These are phyloP conservation scores for Acronicta leporina DNA, from an alignment of 2,888 invertebrate species.

Conservation along the genomic window DNA sequence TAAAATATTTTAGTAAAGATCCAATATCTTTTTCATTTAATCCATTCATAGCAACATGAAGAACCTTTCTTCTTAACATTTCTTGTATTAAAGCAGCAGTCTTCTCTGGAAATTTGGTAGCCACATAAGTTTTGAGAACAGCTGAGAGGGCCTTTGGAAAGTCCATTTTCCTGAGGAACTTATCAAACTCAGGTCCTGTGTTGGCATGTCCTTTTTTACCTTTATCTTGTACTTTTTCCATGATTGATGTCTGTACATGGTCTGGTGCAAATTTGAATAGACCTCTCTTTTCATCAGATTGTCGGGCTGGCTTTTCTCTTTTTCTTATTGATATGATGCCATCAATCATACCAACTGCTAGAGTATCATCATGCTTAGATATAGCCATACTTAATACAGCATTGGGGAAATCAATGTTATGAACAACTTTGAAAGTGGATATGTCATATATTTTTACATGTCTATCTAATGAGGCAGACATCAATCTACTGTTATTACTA, in stretches of 20 bases:
- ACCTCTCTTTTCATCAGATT: slow-evolving; percentile 72
- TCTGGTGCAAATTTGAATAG: slow-evolving; percentile 88
- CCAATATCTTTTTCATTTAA: slow-evolving; percentile 91
- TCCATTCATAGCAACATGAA: slow-evolving; percentile 93
- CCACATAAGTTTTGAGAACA: slow-evolving; percentile 90
- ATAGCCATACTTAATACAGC: slow-evolving; percentile 96
- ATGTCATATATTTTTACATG: slow-evolving; percentile 98
- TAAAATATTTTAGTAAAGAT: slow-evolving; percentile 93
- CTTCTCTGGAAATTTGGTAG: slow-evolving; percentile 92
- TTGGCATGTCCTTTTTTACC: slow-evolving; percentile 65
- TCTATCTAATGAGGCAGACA: slow-evolving; percentile 97
- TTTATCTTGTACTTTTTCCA: slow-evolving; percentile 88
- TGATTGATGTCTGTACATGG: slow-evolving; percentile 69
- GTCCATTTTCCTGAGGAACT: slow-evolving; percentile 93
- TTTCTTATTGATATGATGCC: slow-evolving; percentile 96
- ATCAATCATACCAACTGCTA: slow-evolving; percentile 97
- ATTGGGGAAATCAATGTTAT: slow-evolving; percentile 97
- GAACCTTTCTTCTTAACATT: slow-evolving; percentile 94
- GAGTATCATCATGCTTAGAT: slow-evolving; percentile 93
- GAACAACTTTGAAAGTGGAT: slow-evolving; percentile 95
- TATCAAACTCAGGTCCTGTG: slow-evolving; percentile 90
- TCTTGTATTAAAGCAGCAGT: slow-evolving; percentile 95
- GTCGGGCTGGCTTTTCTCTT: slow-evolving; percentile 89
- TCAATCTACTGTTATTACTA: slow-evolving; percentile 93
- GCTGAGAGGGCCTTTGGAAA: slow-evolving; percentile 94